Percentiles rank a stretch among this genome's conserved stretches.
Conservation (phyloP, 2,888 invertebrate genomes). For the Vanessa cardui region DNA sequence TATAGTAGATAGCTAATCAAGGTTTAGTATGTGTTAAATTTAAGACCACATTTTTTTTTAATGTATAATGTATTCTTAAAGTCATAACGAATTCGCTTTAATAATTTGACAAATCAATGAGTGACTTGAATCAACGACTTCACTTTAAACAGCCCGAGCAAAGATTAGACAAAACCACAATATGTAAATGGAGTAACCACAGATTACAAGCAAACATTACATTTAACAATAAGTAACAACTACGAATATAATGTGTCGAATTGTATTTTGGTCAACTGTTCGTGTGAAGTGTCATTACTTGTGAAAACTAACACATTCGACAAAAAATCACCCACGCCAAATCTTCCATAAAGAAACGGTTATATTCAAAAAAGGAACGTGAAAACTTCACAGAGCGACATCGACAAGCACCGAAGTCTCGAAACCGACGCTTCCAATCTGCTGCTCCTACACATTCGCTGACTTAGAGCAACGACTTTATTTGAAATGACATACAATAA, state of each 20-base stretch:
- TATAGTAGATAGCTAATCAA: too few relatives aligned
- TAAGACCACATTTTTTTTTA: too few relatives aligned
- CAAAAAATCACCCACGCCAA: slow-evolving; percentile 15
- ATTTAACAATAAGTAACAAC: background rate
- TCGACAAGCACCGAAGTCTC: slow-evolving; percentile 38
- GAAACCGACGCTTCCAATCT: slow-evolving; percentile 42
- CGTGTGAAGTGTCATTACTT: background rate
- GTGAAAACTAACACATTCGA: background rate
- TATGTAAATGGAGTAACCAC: too few relatives aligned
- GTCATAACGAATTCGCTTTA: too few relatives aligned
- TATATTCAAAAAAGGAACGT: slow-evolving; percentile 32
- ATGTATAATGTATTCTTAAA: too few relatives aligned
- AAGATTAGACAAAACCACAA: too few relatives aligned
- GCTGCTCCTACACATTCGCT: slow-evolving; percentile 33
- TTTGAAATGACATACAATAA: slow-evolving; percentile 5
- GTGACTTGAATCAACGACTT: too few relatives aligned
- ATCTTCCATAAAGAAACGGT: slow-evolving; percentile 30
- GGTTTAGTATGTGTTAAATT: too few relatives aligned
- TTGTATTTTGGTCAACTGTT: background rate
- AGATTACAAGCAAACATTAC: too few relatives aligned
- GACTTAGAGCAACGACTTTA: slow-evolving; percentile 8
- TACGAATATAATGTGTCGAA: background rate
- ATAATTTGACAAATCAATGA: too few relatives aligned
- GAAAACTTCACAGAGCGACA: slow-evolving; percentile 32
- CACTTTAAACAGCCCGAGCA: too few relatives aligned